Evolutionary conservation across 1,140 invertebrate genomes (phyloP), one percentile per base, ranked within the genome.

Genomic region (Conopomorpha cramerella): DNA sequence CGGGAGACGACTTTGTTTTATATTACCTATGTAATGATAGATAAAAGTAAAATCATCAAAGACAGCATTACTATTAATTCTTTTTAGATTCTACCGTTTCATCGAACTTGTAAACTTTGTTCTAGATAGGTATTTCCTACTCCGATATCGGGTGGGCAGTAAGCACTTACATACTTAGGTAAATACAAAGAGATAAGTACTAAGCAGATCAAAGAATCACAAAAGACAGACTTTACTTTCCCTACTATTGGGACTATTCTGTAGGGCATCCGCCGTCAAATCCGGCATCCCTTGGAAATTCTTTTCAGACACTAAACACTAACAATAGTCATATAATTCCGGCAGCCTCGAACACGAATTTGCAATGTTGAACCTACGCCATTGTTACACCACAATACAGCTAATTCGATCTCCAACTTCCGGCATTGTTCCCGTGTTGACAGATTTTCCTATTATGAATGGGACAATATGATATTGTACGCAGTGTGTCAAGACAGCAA

Each of bases 391-490:
- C 47, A 73, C 65, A 73, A 70, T 70, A 54, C 61, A 61, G 48
- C 54, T 73, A 73, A 73, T 70, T 73, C 68, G 63, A 68, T 70
- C 68, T 58, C 56, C 64, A 68, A 62, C 65, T 65, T 72, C 55
- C 49, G 45, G 50, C 56, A 68, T 73, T 73, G 68, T 74, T 71
- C 64, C 45, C 42, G 42, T 67, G 60, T 71, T 68, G 64, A 65
- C 68, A 71, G 66, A 68, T 71, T 73, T 67, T 67, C 58, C 56
- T 65, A 73, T 73, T 71, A 68, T 65, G 51, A 55, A 49, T 33
- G 42, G 35, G 51, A 67, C 65, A 67, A 67, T 73, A 51, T 57
- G 38, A 49, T 58, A 59, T 66, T 56, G 45, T 51, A 46, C 38
- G 16, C 16, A 13, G 10, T 52, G 51, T 41, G 48, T 54, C 45